Evolutionary conservation across 1,140 invertebrate species (phyloP).

Genomic region (Drosophila lacteicornis): DNA sequence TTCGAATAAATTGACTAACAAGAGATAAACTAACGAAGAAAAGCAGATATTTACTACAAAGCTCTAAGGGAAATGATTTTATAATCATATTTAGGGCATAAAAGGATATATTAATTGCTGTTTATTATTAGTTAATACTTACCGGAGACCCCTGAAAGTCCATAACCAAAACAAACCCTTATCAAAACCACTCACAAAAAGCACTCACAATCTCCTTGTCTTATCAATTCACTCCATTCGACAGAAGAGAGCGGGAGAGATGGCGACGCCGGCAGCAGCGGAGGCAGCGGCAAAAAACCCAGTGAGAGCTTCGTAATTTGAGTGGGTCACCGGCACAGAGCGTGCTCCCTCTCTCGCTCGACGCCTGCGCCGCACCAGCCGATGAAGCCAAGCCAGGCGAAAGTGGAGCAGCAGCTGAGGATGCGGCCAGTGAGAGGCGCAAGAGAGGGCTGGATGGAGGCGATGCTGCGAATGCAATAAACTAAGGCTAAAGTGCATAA

Average conservation of each 20-base stretch:
- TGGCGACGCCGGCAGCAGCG: conserved; percentile 53
- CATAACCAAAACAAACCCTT: no score
- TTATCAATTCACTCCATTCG: conserved; percentile 63
- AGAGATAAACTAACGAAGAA: not conserved
- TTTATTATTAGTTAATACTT: not conserved
- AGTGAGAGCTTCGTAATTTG: conserved; percentile 58
- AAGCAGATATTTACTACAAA: no score
- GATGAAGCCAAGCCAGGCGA: conserved; percentile 26
- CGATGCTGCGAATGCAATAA: conserved; percentile 59
- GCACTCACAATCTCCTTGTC: conserved; percentile 20
- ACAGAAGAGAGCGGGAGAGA: conserved; percentile 57
- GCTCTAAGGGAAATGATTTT: no score
- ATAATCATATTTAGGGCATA: not conserved
- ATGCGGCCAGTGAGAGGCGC: not conserved
- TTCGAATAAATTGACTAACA: not conserved
- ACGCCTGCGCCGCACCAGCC: conserved; percentile 56
- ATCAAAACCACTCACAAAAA: conserved; percentile 12
- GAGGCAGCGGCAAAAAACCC: conserved; percentile 40
- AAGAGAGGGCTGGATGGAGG: not conserved
- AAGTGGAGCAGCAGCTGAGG: conserved; percentile 57
- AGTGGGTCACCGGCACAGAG: conserved; percentile 33
- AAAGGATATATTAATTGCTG: not conserved
- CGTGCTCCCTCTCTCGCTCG: conserved; percentile 10
- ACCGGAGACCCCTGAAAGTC: not conserved
- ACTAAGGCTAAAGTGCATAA: conserved; percentile 58